Base-by-base conservation (phyloP, 2,113 vertebrate species). In the Takifugu bimaculatus region DNA sequence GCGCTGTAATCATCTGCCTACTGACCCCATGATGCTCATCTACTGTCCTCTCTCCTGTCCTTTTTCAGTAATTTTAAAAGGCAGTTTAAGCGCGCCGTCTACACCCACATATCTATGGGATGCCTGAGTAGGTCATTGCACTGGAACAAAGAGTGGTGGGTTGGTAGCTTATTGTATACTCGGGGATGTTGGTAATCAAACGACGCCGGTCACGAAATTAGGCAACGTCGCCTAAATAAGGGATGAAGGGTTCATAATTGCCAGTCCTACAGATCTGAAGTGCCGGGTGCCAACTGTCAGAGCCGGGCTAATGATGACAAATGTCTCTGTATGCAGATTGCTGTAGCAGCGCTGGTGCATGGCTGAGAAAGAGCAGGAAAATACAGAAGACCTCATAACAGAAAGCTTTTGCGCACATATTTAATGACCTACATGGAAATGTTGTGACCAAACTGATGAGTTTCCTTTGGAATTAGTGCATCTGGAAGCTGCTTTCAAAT, bases 231-330 rank as follows among this genome's bases (percentile, higher is more conserved):
- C 91, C 89, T 90, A 91, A 92, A 92, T 91, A 91, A 90, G 87
- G 90, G 84, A 89, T 92, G 91, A 92, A 92, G 91, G 89, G 85
- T 91, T 91, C 89, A 90, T 92, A 91, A 92, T 94, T 94, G 92
- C 93, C 90, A 91, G 93, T 96, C 92, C 92, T 92, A 78, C 91
- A 93, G 93, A 92, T 94, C 93, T 92, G 93, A 95, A 93, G 92
- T 93, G 92, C 92, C 78, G 91, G 95, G 94, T 98, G 92, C 94
- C 94, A 93, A 97, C 96, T 98, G 97, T 97, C 97, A 98, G 92
- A 91, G 92, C 90, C 88, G 85, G 92, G 94, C 96, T 98, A 99
- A 98, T 98, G 97, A 97, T 98, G 97, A 98, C 96, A 98, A 98
- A 98, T 98, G 93, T 92, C 92, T 91, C 93, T 93, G 91, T 93